Conservation (phyloP, 2,888 invertebrate species). For the Opisthograptis luteolata region DNA sequence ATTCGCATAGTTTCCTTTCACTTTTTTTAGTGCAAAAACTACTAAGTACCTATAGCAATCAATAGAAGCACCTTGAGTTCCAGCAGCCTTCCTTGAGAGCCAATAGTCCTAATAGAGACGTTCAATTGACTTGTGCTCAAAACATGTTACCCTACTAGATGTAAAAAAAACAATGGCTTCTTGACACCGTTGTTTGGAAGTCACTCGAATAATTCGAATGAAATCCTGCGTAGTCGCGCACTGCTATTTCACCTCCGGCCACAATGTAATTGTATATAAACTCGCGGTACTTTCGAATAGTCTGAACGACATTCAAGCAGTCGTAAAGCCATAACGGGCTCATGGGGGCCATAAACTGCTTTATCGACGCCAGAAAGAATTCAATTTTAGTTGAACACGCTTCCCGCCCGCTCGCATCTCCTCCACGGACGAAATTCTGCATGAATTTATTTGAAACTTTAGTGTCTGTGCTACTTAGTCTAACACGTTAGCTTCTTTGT, state of each 20-base stretch:
- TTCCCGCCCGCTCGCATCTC: background rate
- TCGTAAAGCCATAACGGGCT: conserved; percentile 40
- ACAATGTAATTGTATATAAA: conserved; percentile 21
- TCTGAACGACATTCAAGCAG: conserved; percentile 21
- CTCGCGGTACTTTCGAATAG: conserved; percentile 7
- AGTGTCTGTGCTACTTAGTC: conserved; percentile 27
- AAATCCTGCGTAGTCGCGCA: too few relatives aligned
- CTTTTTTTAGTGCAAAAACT: too few relatives aligned
- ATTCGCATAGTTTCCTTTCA: too few relatives aligned
- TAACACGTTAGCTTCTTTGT: conserved; percentile 33
- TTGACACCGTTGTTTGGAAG: too few relatives aligned
- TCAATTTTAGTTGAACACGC: conserved; percentile 40
- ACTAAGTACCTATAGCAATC: too few relatives aligned
- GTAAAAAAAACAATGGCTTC: too few relatives aligned
- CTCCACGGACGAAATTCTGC: conserved; percentile 28
- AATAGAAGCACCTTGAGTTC: too few relatives aligned
- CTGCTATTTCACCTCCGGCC: background rate
- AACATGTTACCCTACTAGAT: too few relatives aligned
- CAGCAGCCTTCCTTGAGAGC: too few relatives aligned
- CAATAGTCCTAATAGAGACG: too few relatives aligned
- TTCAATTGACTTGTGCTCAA: too few relatives aligned
- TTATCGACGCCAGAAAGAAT: conserved; percentile 40
- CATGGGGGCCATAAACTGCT: conserved; percentile 40
- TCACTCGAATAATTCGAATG: too few relatives aligned
- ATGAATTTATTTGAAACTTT: conserved; percentile 37